These are phyloP conservation scores for Cyrtonyx montezumae DNA, from an alignment of 2,113 vertebrate genomes.

Conservation along the genomic window DNA sequence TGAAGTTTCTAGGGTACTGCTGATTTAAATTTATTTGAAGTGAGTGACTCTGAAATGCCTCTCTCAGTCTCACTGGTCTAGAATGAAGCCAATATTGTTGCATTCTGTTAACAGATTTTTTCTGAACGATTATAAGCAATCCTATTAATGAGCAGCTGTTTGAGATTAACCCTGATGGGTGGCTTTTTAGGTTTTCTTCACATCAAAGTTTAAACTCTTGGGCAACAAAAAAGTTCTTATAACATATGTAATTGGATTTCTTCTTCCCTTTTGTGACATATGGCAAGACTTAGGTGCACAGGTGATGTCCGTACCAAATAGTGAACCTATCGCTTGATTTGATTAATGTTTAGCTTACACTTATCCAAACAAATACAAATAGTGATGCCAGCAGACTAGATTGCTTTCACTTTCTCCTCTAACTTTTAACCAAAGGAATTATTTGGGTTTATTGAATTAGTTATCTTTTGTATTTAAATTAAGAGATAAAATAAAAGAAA, in stretches of 20 bases:
- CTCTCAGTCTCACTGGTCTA: accelerated
- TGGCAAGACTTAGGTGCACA: background rate
- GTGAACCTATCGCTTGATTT: background rate
- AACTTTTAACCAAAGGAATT: background rate
- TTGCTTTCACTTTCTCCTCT: background rate
- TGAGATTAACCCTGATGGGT: background rate
- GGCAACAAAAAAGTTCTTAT: background rate
- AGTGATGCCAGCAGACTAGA: background rate
- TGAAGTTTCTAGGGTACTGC: background rate
- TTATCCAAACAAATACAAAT: background rate
- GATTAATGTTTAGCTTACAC: background rate
- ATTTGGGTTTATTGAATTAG: background rate
- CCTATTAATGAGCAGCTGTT: background rate
- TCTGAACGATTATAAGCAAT: background rate
- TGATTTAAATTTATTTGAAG: background rate
- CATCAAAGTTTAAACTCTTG: background rate
- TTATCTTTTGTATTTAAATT: background rate
- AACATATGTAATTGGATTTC: background rate
- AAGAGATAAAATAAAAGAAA: background rate
- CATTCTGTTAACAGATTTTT: background rate
- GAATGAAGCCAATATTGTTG: background rate
- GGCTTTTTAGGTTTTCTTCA: background rate
- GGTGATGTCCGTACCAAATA: background rate
- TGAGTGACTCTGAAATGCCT: background rate
- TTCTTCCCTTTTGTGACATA: background rate